Base-by-base conservation (phyloP, 2,797 vertebrate genomes). In the Tragelaphus eurycerus region DNA sequence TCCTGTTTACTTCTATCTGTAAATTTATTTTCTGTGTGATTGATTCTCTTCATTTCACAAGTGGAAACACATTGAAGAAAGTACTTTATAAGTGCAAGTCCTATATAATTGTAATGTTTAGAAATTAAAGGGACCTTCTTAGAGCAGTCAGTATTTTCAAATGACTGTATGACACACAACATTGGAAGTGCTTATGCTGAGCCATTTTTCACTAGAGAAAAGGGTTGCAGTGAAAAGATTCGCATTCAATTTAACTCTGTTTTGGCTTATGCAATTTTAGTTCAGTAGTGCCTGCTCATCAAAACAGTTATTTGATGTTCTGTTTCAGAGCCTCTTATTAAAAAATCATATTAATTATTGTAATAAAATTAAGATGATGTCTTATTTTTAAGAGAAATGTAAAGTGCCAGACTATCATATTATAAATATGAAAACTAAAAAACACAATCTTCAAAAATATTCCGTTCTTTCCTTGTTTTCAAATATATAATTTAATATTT, bases 61-160 rank as follows among this genome's bases (percentile, higher is more conserved):
- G 8, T 96, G 55, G 17, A 96, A 93, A 62, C 17, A 29, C 52
- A 57, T 64, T 23, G 11, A 19, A 92, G 31, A 50, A 93, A 91
- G 46, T 90, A 34, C 90, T 90, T 57, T 93, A 21, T 91, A 92
- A 97, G 86, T 2, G 11, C 84, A 90, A 46, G 57, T 60, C 43
- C 6, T 43, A 34, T 86, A 9, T 55, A 96, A 85, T 64, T 89
- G 15, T 78, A 74, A 82, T 7, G 84, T 92, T 57, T 91, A 87
- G 52, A 97, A 90, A 86, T 89, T 93, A 81, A 93, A 96, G 31
- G 4, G 90, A 50, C 29, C n/a, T 90, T 93, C 7, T 82, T 86
- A 76, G 25, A 90, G 57, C 48, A 86, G 64, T 74, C 59, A 43
- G 2, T 64, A 16, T 96, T 92, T 97, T 31, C 46, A 91, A 27